A percentile compares a stretch with the other conserved stretches of the same genome.
These are phyloP conservation scores for Thalpophila matura DNA, from an alignment of 2,888 invertebrate genomes.

Conservation along the genomic window DNA sequence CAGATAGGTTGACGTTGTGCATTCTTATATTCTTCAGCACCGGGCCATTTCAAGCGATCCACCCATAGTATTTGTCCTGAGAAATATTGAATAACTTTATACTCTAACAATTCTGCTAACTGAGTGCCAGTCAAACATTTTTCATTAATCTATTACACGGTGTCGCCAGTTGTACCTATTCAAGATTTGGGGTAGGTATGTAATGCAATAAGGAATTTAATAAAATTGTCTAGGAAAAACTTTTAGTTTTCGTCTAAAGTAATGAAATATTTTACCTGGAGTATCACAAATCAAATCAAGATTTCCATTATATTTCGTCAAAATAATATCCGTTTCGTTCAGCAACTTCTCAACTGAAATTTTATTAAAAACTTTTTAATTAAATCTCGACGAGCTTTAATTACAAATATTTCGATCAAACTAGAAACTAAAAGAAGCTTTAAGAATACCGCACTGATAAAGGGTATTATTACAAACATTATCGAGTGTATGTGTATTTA, in stretches of 20 bases:
- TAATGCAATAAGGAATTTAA: neutral
- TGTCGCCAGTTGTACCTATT: no score
- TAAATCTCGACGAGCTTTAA: conserved; percentile 15
- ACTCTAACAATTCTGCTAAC: no score
- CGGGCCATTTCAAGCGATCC: conserved; percentile 92
- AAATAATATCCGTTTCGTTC: conserved; percentile 92
- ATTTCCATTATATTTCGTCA: conserved; percentile 94
- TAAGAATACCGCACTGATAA: neutral
- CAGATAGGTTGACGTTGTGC: conserved; percentile 90
- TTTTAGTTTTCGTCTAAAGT: conserved; percentile 6
- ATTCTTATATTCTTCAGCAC: conserved; percentile 90
- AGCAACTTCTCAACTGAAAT: conserved; percentile 92
- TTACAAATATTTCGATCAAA: conserved; percentile 10
- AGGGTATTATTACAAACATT: neutral
- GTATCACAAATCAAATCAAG: conserved; percentile 96
- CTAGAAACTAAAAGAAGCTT: conserved; percentile 1
- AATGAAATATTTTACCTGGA: conserved; percentile 90
- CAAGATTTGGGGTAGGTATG: neutral
- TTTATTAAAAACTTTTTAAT: conserved; percentile 42
- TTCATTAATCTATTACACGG: no score
- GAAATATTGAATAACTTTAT: conserved; percentile 7
- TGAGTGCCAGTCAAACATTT: no score
- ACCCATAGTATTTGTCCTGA: conserved; percentile 94
- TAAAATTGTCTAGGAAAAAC: neutral
- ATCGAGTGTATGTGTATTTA: neutral